Conservation (phyloP, 2,113 vertebrate species). For the Tragulus kanchil region DNA sequence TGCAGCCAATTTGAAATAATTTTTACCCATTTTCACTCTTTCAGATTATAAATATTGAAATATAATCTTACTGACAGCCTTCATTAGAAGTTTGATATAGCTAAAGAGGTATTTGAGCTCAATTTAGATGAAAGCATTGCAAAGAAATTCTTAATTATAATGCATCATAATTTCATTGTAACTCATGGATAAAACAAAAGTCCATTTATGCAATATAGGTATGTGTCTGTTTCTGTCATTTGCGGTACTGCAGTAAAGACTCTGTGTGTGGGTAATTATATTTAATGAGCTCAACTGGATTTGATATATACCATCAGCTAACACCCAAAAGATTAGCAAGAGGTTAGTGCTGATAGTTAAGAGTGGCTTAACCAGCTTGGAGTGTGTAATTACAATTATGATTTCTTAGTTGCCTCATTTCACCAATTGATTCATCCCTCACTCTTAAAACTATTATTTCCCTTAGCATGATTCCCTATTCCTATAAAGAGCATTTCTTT, state of each 20-base stretch:
- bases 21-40: not conserved
- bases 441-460: not conserved
- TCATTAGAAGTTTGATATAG: not conserved
- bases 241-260: not conserved
- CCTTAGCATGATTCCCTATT: not conserved
- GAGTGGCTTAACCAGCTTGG: not conserved
- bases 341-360: not conserved
- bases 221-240: not conserved
- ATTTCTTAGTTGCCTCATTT: not conserved
- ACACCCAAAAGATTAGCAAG: slow-evolving; percentile 38
- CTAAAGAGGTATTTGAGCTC: not conserved
- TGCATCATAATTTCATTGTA: not conserved
- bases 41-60: not conserved
- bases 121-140: not conserved
- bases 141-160: slow-evolving; percentile 2
- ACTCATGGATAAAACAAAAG: slow-evolving; percentile 45
- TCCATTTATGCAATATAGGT: not conserved
- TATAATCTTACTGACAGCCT: not conserved
- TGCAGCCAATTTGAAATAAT: slow-evolving; percentile 4
- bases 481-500: not conserved
- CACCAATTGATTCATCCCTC: not conserved
- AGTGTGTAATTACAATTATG: not conserved
- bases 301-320: not conserved
- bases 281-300: slow-evolving; percentile 48
- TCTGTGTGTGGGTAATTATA: slow-evolving; percentile 8